These are phyloP conservation scores for Bombus haemorrhoidalis DNA, from an alignment of 1,140 invertebrate species.

Conservation along the genomic window DNA sequence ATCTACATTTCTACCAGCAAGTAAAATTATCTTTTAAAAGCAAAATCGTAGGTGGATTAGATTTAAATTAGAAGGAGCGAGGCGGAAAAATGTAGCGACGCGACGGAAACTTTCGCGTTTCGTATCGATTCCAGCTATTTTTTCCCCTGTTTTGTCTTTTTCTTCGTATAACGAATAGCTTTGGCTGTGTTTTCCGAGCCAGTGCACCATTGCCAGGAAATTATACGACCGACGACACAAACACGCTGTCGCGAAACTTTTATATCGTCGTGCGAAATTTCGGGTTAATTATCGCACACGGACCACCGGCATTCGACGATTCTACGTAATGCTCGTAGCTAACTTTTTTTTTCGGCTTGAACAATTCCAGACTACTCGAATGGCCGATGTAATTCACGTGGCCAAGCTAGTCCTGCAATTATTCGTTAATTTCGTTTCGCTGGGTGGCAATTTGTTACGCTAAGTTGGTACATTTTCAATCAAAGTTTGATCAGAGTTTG, in stretches of 20 bases:
- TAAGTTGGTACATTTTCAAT: background rate
- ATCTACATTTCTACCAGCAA: background rate
- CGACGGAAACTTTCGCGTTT: constrained; percentile 60
- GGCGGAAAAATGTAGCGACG: background rate
- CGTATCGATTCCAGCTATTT: constrained; percentile 55
- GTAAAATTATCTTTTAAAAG: background rate
- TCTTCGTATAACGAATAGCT: constrained; percentile 56
- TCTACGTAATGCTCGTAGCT: background rate
- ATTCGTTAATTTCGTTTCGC: background rate
- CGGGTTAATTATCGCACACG: constrained; percentile 52
- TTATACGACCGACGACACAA: constrained; percentile 56
- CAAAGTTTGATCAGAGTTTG: background rate
- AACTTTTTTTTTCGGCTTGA: background rate
- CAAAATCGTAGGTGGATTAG: background rate
- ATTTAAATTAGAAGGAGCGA: background rate
- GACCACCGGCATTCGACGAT: constrained; percentile 17
- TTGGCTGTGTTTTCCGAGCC: constrained; percentile 43
- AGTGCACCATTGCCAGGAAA: constrained; percentile 54
- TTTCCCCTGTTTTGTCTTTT: constrained; percentile 31
- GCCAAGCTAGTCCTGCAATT: background rate
- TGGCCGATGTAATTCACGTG: background rate
- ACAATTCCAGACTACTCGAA: constrained; percentile 6
- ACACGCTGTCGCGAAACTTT: constrained; percentile 50
- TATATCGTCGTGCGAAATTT: constrained; percentile 43
- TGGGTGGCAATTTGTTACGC: background rate